A percentile compares a stretch with the other conserved stretches of the same genome.
phyloP scores from a whole-genome alignment of 1,140 invertebrate genomes.

The Tribolium castaneum region DNA sequence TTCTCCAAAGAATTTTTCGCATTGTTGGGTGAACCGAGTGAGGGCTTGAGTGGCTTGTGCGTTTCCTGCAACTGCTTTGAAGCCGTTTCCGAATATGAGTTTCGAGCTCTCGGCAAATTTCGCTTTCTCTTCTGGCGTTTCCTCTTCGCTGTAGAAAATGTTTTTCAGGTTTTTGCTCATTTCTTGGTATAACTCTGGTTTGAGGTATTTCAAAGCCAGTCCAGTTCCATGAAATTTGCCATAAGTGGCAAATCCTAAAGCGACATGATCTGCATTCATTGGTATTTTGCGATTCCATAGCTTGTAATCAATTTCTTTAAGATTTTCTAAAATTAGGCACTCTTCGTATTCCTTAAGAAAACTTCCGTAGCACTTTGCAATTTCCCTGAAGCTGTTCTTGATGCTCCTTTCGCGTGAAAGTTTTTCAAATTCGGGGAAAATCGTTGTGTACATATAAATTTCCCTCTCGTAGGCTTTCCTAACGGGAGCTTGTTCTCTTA shows the following conservation, averaged over 20 bases:
- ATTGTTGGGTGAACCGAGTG: conserved; percentile 37
- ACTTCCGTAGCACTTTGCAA: conserved; percentile 61
- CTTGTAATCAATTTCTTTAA: conserved; percentile 63
- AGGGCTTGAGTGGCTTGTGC: conserved; percentile 26
- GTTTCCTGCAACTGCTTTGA: conserved; percentile 30
- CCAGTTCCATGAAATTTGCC: conserved; percentile 69
- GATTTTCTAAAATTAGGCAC: conserved; percentile 69
- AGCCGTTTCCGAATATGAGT: conserved; percentile 26
- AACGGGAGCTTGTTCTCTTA: conserved; percentile 43
- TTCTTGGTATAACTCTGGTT: conserved; percentile 58
- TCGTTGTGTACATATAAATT: conserved; percentile 48
- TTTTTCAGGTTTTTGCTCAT: conserved; percentile 50
- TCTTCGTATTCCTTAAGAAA: conserved; percentile 63
- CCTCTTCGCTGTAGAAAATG: conserved; percentile 50
- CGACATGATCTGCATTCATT: conserved; percentile 65
- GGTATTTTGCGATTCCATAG: conserved; percentile 65
- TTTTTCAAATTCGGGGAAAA: conserved; percentile 45
- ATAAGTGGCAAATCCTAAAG: conserved; percentile 65
- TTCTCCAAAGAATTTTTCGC: conserved; percentile 33
- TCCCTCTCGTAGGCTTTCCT: conserved; percentile 50
- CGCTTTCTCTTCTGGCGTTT: not conserved
- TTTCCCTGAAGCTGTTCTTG: conserved; percentile 50
- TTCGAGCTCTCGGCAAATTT: conserved; percentile 55
- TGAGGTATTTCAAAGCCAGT: conserved; percentile 64
- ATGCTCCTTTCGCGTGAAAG: conserved; percentile 45